Conservation (phyloP, 2,797 vertebrate species). For the Pseudopleuronectes americanus region DNA sequence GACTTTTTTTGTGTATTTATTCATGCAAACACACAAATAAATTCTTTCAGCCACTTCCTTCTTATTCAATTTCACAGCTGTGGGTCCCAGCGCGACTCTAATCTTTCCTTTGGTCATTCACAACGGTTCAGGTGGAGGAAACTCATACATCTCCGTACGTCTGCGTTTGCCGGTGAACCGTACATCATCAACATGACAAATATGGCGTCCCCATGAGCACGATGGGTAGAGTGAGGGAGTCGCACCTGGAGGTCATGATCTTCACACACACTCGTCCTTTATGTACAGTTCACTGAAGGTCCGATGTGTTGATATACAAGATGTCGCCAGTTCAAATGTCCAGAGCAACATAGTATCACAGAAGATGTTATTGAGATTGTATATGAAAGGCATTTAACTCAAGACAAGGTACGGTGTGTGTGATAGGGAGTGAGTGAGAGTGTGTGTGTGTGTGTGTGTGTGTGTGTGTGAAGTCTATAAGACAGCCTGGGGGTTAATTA, state of each 20-base stretch:
- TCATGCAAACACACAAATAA: too few relatives aligned
- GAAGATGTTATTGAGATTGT: constrained; percentile 49
- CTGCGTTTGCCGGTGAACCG: constrained; percentile 38
- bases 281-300: constrained; percentile 13
- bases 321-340: constrained; percentile 27
- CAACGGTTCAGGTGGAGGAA: constrained; percentile 30
- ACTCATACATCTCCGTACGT: constrained; percentile 40
- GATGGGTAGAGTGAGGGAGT: constrained; percentile 31
- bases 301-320: not conserved
- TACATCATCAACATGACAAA: constrained; percentile 43
- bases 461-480: constrained; percentile 69
- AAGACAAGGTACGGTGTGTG: constrained; percentile 35
- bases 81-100: constrained; percentile 4
- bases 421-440: not conserved
- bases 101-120: constrained; percentile 15
- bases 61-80: too few relatives aligned
- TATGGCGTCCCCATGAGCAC: constrained; percentile 13
- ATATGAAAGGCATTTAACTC: constrained; percentile 48
- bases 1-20: too few relatives aligned
- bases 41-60: too few relatives aligned
- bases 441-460: constrained; percentile 45
- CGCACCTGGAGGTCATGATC: constrained; percentile 48
- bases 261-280: constrained; percentile 23
- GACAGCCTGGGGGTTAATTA: constrained; percentile 88
- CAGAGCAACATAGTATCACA: constrained; percentile 41